Conservation (phyloP, 2,797 vertebrate species). For the Liasis olivaceus region DNA sequence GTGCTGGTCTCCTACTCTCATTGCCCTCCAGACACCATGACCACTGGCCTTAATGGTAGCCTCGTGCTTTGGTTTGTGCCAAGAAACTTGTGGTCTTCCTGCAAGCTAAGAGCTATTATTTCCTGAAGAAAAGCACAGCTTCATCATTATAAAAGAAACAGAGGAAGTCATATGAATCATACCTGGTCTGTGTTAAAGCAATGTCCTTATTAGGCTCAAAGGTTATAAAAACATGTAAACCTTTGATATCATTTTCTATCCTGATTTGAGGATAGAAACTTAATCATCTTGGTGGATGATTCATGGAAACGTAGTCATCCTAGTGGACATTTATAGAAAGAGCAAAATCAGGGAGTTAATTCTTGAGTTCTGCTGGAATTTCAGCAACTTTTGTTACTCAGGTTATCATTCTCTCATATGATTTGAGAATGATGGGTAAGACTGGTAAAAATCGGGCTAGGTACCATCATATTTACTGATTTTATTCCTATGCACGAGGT, state of each 20-base stretch:
- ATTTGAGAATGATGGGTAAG: background rate
- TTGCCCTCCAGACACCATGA: background rate
- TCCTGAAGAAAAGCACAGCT: background rate
- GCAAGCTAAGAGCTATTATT: background rate
- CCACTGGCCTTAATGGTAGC: background rate
- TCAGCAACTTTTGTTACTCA: background rate
- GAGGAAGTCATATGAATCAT: background rate
- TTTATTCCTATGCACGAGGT: background rate
- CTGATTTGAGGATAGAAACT: background rate
- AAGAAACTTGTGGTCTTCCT: slow-evolving; percentile 17
- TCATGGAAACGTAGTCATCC: background rate
- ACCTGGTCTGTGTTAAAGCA: background rate
- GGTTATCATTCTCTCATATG: background rate
- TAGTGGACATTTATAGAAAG: background rate
- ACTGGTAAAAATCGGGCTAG: background rate
- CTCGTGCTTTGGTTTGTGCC: background rate
- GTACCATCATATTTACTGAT: background rate
- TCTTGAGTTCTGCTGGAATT: background rate
- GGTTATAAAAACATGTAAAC: background rate
- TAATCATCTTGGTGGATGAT: background rate
- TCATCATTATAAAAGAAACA: background rate
- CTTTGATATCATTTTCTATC: background rate
- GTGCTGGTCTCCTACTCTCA: background rate
- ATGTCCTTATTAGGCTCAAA: background rate
- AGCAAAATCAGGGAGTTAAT: background rate